These are phyloP conservation scores for Cotesia congregata DNA, from an alignment of 2,888 invertebrate genomes.

Conservation along the genomic window DNA sequence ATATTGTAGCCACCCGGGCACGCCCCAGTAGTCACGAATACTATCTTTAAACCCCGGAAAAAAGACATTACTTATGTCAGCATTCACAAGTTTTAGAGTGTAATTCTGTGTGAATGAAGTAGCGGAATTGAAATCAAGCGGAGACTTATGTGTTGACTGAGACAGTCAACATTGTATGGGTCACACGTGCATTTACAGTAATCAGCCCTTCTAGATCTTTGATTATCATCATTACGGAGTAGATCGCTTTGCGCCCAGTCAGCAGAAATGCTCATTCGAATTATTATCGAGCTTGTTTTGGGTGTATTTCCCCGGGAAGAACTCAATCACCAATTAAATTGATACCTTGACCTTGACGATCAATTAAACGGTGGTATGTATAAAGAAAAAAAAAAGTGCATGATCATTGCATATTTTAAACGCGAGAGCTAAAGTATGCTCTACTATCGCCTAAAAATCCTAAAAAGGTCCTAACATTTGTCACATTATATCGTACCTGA, in stretches of 20 bases:
- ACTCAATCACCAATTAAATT: neutral
- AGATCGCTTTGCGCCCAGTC: constrained; percentile 18
- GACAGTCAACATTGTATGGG: neutral
- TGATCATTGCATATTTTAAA: too few species aligned
- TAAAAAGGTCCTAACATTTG: neutral
- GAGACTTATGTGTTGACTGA: neutral
- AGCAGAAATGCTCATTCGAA: neutral
- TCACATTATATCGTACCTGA: neutral
- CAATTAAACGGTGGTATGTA: constrained; percentile 11
- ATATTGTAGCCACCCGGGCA: constrained; percentile 7
- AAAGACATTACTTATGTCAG: neutral
- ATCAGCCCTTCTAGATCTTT: constrained; percentile 27
- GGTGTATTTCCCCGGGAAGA: neutral
- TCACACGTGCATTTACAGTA: constrained; percentile 25
- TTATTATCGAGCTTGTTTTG: constrained; percentile 21
- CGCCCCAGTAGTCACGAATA: constrained; percentile 30
- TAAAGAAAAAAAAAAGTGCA: too few species aligned
- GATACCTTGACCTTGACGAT: constrained; percentile 26
- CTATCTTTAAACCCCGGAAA: neutral
- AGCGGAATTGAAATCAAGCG: neutral
- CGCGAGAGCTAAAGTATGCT: too few species aligned
- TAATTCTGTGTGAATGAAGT: neutral
- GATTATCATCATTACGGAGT: constrained; percentile 5
- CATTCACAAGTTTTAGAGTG: neutral
- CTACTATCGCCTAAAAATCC: too few species aligned